Base-by-base conservation (phyloP, 2,113 vertebrate species). In the Strix uralensis region DNA sequence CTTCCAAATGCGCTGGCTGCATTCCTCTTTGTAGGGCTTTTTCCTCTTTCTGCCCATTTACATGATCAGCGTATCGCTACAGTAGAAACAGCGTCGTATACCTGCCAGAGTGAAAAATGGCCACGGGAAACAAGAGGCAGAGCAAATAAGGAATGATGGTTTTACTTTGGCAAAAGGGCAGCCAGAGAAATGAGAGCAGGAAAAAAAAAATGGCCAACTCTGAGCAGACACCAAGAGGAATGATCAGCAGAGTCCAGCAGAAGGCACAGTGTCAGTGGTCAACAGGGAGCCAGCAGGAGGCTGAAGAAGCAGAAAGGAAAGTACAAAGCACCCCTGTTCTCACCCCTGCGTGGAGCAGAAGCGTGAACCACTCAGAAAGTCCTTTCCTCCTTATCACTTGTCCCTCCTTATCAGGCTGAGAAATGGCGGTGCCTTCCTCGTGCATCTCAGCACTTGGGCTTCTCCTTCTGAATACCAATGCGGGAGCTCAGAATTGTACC, bases 81-180 rank as follows among this genome's bases (percentile, higher is more conserved):
- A 11, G 81, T 69, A 77, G 81, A 27, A 77, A 69, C 0, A 44
- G 90, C 80, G 85, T 67, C 80, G 10, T 3, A 5, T 13, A 73
- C 29, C 86, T 80, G 93, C 70, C 86, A 73, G 44, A 15, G 62
- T 87, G 92, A 92, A 32, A 93, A 95, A 92, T 7, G 47, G 65
- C 75, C 89, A 11, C 0, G 0, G 67, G 84, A 85, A 85, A 52
- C 42, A 7, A 14, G 77, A 81, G 71, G 86, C 29, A 61, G 75
- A 44, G 57, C 29, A 40, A 90, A 58, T 25, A 9, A 75, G 92
- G n/a, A 90, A 23, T 25, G 51, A 82, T 69, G 82, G 86, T 5
- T 94, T 92, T 32, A 15, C 34, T 86, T 42, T 0, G 0, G 73
- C 23, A 47, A 86, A 78, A 92, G 49, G 88, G 57, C 80, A 88